Evolutionary conservation across 2,113 vertebrate species (phyloP).

Genomic region (Megaceryle maxima): DNA sequence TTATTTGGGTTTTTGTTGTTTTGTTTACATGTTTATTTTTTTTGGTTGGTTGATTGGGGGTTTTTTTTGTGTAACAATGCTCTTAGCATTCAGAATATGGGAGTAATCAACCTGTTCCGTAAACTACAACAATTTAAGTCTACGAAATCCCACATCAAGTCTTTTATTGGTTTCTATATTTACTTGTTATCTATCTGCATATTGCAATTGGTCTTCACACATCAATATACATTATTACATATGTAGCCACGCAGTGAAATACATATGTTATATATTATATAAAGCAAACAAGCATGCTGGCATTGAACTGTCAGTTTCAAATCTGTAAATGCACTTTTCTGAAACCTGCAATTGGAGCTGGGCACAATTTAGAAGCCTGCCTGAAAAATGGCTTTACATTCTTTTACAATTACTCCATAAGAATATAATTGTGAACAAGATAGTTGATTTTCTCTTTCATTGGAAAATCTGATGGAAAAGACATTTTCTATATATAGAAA

Average conservation of each 20-base stretch:
- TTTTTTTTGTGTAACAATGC: background rate
- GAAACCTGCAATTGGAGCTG: background rate
- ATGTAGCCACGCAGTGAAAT: background rate
- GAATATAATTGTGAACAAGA: background rate
- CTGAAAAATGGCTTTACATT: background rate
- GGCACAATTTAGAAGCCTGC: background rate
- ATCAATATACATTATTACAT: background rate
- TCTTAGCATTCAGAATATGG: background rate
- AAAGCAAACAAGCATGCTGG: background rate
- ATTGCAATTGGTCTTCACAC: background rate
- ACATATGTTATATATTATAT: background rate
- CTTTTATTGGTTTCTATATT: background rate
- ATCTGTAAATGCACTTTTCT: background rate
- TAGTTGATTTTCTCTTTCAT: background rate
- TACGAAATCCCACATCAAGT: background rate
- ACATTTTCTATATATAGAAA: background rate
- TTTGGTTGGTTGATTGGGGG: background rate
- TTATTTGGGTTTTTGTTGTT: too few relatives aligned
- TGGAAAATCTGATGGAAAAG: background rate
- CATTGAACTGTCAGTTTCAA: background rate
- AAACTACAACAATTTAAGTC: background rate
- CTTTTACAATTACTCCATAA: background rate
- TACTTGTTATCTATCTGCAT: background rate
- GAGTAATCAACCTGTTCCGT: background rate
- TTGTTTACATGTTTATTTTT: too few relatives aligned